Evolutionary conservation across 92 coral and sea anemone species (phyloP).

Genomic region (Paramuricea clavata): DNA sequence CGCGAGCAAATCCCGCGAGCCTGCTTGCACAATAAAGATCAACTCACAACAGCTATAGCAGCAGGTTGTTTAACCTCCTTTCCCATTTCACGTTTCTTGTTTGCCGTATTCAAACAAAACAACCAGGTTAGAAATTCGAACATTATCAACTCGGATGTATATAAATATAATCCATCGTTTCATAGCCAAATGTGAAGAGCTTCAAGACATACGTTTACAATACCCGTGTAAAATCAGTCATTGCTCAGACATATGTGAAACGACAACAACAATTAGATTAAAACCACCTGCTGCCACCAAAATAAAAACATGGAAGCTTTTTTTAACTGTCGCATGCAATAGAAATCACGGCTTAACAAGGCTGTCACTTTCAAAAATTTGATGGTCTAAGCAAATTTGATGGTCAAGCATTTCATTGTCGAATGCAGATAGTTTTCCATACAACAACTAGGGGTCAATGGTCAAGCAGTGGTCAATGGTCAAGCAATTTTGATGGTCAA

Average conservation of each 20-base stretch:
- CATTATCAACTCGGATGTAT: background rate
- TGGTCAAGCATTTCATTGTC: no score
- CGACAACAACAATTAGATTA: conserved; percentile 13
- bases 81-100: background rate
- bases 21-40: background rate
- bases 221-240: background rate
- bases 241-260: background rate
- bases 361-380: no score
- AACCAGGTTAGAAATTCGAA: conserved; percentile 18
- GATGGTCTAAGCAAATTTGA: no score
- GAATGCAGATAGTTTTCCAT: no score
- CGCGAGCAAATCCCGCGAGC: background rate
- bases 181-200: background rate
- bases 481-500: no score
- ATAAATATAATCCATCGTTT: background rate
- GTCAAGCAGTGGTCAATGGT: no score
- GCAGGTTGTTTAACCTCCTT: conserved; percentile 1
- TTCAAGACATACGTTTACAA: background rate
- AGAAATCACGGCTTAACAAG: background rate
- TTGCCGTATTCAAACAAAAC: conserved; percentile 19
- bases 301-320: background rate
- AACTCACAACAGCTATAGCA: background rate
- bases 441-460: no score
- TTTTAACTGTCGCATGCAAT: background rate
- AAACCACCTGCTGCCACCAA: conserved; percentile 37